Base-by-base conservation (phyloP, 2,113 vertebrate species). In the Oreocharis arfaki region DNA sequence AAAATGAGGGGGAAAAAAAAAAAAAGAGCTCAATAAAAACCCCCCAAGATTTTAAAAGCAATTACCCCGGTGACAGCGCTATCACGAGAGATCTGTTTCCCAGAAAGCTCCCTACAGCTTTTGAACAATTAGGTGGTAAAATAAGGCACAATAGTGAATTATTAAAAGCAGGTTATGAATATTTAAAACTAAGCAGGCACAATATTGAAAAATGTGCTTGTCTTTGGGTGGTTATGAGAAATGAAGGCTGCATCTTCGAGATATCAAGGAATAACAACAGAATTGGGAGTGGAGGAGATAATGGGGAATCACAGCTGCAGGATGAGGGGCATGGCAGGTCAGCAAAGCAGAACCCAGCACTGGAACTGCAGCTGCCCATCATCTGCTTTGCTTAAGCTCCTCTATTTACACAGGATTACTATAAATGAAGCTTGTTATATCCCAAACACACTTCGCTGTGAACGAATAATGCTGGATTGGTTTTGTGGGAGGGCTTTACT, bases 151-250 rank as follows among this genome's bases (percentile, higher is more conserved):
- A 65, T 3, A n/a, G 70, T 95, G 88, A 96, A 96, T 95, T 96
- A 95, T 96, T 96, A 89, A 96, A 89, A 94, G 63, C 47, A 44
- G 59, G 56, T 60, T 60, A 94, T 95, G 73, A 96, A 96, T 94
- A 91, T 93, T 94, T 96, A 74, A 91, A 91, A 41, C 33, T 47
- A 37, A 89, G 60, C n/a, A 78, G 80, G 70, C 73, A 84, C 53
- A 79, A 61, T 65, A 83, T 28, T 87, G 90, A 94, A 65, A 93
- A 64, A 68, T 7, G 28, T 20, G 41, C 68, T 93, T 60, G 46
- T 87, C 22, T 86, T 44, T 39, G 47, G 32, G 20, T 1, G 49
- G 69, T 49, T 75, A 46, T 68, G 74, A 84, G 67, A 89, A 92
- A 89, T 7, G 37, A 86, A 90, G 57, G 75, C 63, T 44, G 67